phyloP scores from a whole-genome alignment of 1,140 invertebrate species.

The Drosophila insularis region DNA sequence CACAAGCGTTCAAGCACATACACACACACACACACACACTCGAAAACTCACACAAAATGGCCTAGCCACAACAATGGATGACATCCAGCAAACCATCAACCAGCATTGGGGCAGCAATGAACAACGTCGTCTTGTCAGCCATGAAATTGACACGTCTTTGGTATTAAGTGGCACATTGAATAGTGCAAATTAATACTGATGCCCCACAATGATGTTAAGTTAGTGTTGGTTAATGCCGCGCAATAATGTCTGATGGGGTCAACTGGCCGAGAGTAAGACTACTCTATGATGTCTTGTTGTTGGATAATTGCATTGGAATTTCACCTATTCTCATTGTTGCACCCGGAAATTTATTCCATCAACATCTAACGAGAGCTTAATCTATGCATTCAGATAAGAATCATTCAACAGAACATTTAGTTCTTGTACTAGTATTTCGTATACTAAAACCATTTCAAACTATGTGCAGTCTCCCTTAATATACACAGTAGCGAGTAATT shows the following conservation, averaged over 20 bases:
- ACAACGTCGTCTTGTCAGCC: constrained; percentile 65
- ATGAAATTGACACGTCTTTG: constrained; percentile 79
- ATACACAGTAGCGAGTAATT: too few species aligned
- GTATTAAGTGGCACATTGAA: constrained; percentile 80
- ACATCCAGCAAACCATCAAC: constrained; percentile 35
- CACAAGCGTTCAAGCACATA: constrained; percentile 43
- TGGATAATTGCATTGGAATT: constrained; percentile 1
- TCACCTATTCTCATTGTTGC: neutral
- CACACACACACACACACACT: too few species aligned
- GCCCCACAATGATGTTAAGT: constrained; percentile 33
- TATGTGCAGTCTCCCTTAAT: too few species aligned
- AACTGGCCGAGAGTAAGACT: neutral
- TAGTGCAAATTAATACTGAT: constrained; percentile 74
- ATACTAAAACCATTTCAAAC: too few species aligned
- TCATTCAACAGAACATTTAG: too few species aligned
- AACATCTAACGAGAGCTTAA: too few species aligned
- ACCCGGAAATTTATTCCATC: neutral
- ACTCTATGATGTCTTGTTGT: neutral
- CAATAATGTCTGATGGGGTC: constrained; percentile 2
- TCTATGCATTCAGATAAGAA: too few species aligned
- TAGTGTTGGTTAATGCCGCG: constrained; percentile 20
- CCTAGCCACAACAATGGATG: constrained; percentile 27
- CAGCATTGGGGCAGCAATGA: too few species aligned
- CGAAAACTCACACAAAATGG: neutral
- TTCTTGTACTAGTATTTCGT: too few species aligned